phyloP scores from a whole-genome alignment of 1,140 invertebrate species.

The Dendrolimus kikuchii region DNA sequence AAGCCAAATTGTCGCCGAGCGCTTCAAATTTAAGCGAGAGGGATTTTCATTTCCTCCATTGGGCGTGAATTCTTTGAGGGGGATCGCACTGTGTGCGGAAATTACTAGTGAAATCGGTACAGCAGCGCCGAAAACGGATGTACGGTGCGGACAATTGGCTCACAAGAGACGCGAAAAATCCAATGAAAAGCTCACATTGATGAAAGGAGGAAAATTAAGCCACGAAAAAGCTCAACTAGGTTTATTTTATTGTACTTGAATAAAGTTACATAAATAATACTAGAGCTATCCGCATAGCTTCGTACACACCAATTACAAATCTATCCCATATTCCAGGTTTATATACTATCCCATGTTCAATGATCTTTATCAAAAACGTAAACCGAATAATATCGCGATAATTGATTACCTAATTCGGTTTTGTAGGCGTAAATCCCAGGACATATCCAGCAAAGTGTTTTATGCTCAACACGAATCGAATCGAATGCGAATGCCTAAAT shows the following conservation, averaged over 20 bases:
- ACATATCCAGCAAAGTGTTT: too few species aligned
- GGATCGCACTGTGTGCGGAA: conserved; percentile 36
- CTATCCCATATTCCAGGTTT: too few species aligned
- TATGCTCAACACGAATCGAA: too few species aligned
- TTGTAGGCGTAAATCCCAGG: too few species aligned
- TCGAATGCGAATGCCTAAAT: too few species aligned
- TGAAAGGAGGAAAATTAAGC: neutral
- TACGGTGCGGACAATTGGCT: conserved; percentile 13
- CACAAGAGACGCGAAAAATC: conserved; percentile 4
- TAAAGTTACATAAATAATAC: too few species aligned
- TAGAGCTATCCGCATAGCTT: too few species aligned
- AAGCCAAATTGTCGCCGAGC: conserved; percentile 10
- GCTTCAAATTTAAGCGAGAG: conserved; percentile 41
- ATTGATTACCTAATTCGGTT: too few species aligned
- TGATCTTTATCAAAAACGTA: too few species aligned
- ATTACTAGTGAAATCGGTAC: conserved; percentile 53
- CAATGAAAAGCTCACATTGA: neutral
- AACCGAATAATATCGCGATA: too few species aligned
- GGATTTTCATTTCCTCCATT: conserved; percentile 41
- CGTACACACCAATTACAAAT: too few species aligned
- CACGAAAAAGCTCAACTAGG: neutral
- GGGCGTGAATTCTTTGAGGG: conserved; percentile 28
- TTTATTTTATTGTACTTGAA: neutral
- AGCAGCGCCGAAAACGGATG: conserved; percentile 23
- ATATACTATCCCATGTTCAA: too few species aligned